Conservation (phyloP, 2,113 vertebrate species). For the Leptocoma aspasia region DNA sequence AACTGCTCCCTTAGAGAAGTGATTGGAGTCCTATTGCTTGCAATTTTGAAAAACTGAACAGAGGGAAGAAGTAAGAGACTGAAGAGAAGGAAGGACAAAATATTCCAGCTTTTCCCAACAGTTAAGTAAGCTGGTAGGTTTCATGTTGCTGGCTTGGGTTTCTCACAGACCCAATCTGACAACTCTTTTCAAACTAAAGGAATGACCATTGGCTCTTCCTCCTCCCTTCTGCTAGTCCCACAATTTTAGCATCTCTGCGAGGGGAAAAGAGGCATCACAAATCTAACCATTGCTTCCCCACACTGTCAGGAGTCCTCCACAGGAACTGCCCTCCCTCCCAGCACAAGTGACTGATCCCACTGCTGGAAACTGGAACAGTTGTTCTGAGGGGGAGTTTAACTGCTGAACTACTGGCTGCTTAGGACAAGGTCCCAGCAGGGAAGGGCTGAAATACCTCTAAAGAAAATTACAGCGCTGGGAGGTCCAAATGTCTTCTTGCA, state of each 20-base stretch:
- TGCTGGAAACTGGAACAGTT: background rate
- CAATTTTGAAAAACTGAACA: background rate
- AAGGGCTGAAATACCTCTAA: constrained; percentile 31
- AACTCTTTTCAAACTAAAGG: background rate
- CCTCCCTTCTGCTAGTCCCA: background rate
- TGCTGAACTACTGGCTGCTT: background rate
- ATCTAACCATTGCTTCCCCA: background rate
- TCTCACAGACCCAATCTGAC: background rate
- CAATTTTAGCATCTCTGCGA: background rate
- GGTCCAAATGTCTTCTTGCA: background rate
- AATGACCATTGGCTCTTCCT: background rate
- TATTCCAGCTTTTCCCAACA: background rate
- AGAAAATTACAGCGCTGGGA: constrained; percentile 11
- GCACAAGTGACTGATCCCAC: background rate
- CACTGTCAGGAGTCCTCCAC: background rate
- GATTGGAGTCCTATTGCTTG: background rate
- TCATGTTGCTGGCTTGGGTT: background rate
- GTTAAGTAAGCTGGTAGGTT: background rate
- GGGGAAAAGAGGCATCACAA: background rate
- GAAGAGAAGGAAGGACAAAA: background rate
- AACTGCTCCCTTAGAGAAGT: background rate
- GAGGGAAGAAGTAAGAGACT: background rate
- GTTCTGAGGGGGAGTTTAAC: background rate
- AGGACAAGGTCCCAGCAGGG: constrained; percentile 50
- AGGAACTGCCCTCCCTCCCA: background rate